A percentile compares a stretch with the other conserved stretches of the same genome.
phyloP scores from a whole-genome alignment of 2,797 vertebrate species.

The Siniperca undulata region DNA sequence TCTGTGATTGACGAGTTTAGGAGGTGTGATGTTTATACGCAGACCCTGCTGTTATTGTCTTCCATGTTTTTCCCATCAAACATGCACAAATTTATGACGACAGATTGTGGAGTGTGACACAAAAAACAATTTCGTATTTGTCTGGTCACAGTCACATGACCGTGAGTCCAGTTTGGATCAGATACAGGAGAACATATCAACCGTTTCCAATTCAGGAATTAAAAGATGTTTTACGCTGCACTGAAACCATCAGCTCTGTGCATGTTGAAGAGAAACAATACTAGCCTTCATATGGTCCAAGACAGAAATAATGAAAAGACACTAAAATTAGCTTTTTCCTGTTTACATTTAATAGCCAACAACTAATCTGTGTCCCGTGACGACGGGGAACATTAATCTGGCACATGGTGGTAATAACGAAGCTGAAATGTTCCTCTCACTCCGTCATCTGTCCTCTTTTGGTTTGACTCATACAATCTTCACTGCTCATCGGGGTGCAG shows the following conservation, averaged over 20 bases:
- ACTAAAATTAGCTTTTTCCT: slow-evolving; percentile 14
- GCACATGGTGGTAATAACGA: slow-evolving; percentile 2
- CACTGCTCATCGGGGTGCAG: slow-evolving; percentile 6
- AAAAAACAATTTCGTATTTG: not conserved
- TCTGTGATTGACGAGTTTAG: not conserved
- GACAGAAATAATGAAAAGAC: not conserved
- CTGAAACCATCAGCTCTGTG: not conserved
- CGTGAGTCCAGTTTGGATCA: not conserved
- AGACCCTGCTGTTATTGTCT: too few relatives aligned
- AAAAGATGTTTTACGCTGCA: not conserved
- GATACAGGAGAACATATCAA: not conserved
- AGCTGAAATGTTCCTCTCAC: slow-evolving; percentile 6
- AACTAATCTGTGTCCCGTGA: not conserved
- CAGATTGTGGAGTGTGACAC: not conserved
- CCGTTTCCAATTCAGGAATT: not conserved
- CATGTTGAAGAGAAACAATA: not conserved
- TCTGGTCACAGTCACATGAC: not conserved
- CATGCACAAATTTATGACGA: too few relatives aligned
- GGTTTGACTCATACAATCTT: not conserved
- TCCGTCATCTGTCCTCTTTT: not conserved
- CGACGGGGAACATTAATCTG: slow-evolving; percentile 8
- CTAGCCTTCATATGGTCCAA: not conserved
- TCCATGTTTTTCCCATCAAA: too few relatives aligned
- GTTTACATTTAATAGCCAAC: slow-evolving; percentile 27
- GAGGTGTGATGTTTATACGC: too few relatives aligned